Conservation (phyloP, 2,888 invertebrate species). For the Coenonympha arcania region DNA sequence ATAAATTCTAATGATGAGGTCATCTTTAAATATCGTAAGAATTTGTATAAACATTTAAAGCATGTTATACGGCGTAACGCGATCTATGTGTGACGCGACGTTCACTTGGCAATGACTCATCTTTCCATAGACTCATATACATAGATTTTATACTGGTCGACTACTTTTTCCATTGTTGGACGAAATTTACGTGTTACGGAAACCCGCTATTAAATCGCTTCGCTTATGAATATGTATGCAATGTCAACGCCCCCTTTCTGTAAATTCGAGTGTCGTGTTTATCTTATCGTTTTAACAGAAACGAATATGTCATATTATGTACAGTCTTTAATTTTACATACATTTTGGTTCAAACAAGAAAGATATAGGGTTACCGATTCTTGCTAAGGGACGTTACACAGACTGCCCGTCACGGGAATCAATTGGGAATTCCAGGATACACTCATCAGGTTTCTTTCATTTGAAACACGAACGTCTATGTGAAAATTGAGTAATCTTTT, state of each 20-base stretch:
- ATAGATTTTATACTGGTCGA: not conserved
- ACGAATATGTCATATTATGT: not conserved
- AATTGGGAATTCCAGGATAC: not conserved
- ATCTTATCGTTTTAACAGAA: conserved; percentile 8
- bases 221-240: not conserved
- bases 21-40: too few relatives aligned
- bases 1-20: too few relatives aligned
- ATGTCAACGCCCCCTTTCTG: conserved; percentile 17
- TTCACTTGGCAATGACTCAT: conserved; percentile 12
- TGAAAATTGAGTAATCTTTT: too few relatives aligned
- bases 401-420: not conserved
- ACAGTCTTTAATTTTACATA: not conserved
- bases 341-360: not conserved
- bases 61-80: conserved; percentile 7
- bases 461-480: not conserved
- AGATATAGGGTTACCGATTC: not conserved
- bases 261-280: conserved; percentile 1
- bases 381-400: not conserved
- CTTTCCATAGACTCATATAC: not conserved
- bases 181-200: conserved; percentile 1
- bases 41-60: not conserved
- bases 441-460: not conserved
- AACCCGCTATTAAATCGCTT: conserved; percentile 8
- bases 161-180: conserved; percentile 5
- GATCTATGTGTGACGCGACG: not conserved